Conservation (phyloP, 2,113 vertebrate genomes). For the Antechinus stuartii region DNA sequence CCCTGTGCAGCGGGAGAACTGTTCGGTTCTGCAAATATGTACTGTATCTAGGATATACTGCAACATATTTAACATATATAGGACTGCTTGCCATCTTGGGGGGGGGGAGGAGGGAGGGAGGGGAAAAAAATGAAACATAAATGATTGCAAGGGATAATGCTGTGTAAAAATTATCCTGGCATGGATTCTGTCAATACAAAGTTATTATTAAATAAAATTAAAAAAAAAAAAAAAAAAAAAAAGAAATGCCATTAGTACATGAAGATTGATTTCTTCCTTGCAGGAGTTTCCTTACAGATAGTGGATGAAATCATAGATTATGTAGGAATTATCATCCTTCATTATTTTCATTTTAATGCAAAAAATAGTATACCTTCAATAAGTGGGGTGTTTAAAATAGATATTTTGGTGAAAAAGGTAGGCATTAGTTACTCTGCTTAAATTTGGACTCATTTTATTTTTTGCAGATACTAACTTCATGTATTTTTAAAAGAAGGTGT, state of each 20-base stretch:
- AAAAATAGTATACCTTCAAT: slow-evolving; percentile 20
- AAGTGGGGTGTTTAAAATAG: not conserved
- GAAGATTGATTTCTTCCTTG: not conserved
- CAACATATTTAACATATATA: too few relatives aligned
- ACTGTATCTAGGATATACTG: too few relatives aligned
- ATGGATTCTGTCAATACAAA: too few relatives aligned
- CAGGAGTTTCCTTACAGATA: not conserved
- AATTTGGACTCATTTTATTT: not conserved
- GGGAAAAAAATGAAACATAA: too few relatives aligned
- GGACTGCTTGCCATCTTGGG: too few relatives aligned
- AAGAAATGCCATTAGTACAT: slow-evolving; percentile 2
- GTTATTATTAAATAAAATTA: too few relatives aligned
- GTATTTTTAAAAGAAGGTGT: not conserved
- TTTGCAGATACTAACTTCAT: not conserved
- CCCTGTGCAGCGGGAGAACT: too few relatives aligned
- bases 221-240: too few relatives aligned
- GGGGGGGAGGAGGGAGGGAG: too few relatives aligned
- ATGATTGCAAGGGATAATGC: too few relatives aligned
- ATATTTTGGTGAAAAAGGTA: slow-evolving; percentile 12
- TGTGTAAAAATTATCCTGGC: too few relatives aligned
- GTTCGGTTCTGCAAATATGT: too few relatives aligned
- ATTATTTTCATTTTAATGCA: slow-evolving; percentile 25
- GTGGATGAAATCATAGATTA: slow-evolving; percentile 1
- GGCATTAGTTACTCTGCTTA: not conserved
- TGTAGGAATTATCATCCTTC: not conserved